Evolutionary conservation across 2,797 vertebrate genomes (phyloP), one percentile per base, ranked within the genome.

Genomic region (Oryzias sinensis): DNA sequence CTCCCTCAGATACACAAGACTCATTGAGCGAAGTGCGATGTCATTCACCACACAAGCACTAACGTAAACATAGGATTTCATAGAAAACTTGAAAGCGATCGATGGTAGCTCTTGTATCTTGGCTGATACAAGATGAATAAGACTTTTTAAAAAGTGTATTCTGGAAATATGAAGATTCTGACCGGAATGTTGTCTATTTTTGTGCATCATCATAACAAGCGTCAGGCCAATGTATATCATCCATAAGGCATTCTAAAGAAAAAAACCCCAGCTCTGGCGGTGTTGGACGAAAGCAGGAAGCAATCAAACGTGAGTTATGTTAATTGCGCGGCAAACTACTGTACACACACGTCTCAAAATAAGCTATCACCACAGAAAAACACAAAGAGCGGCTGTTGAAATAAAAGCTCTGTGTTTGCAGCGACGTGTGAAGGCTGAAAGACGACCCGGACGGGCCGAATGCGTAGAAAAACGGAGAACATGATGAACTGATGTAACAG

Each of bases 391-490:
- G 6, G 60, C 62, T 27, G 44, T 52, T 67, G 59, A 86, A 84
- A 83, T 76, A 76, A 77, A 53, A 76, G 49, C 61, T 65, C 68
- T 79, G 57, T 80, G 74, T 88, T 84, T 82, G 82, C 66, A 71
- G 74, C 70, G 43, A 50, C 70, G 77, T 79, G 81, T 72, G 74
- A 87, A 82, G 52, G 65, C 70, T 73, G 53, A 76, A 74, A 73
- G 71, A 80, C 74, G 53, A 76, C 33, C 53, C 15, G 33, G 22
- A 80, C 53, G 45, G 58, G 59, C 79, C 81, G 86, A 91, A 89
- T 80, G 80, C 80, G 83, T 56, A 64, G 59, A 63, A 90, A 87
- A 90, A 90, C 77, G 87, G 59, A 72, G 61, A 83, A 74, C 60
- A 80, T 67, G 78, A 73, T 70, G 63, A 59, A 56, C 57, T 55